A percentile compares a stretch with the other conserved stretches of the same genome.
Conservation (phyloP, 2,888 invertebrate genomes). For the Drosophila leonis region DNA sequence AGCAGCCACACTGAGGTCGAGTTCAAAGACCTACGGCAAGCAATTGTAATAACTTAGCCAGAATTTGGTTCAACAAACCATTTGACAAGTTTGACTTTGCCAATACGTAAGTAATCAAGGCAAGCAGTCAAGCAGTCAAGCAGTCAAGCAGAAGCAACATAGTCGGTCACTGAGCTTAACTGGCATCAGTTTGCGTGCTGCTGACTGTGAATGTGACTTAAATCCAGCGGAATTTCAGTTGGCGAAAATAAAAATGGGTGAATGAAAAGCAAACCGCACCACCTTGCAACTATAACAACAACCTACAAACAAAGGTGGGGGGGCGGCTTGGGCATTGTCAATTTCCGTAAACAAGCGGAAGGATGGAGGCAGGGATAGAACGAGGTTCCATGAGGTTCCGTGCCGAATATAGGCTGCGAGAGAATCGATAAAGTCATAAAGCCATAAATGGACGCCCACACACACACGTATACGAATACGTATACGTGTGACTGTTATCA, state of each 20-base stretch:
- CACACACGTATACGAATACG: neutral
- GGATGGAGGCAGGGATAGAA: slow-evolving; percentile 27
- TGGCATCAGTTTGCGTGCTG: slow-evolving; percentile 59
- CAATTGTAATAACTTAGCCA: slow-evolving; percentile 47
- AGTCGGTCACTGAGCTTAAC: slow-evolving; percentile 25
- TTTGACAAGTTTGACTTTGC: slow-evolving; percentile 61
- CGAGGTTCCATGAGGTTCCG: slow-evolving; percentile 25
- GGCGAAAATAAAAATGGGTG: slow-evolving; percentile 47
- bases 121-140: slow-evolving; percentile 29
- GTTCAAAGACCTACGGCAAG: slow-evolving; percentile 70
- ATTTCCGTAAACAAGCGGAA: slow-evolving; percentile 52
- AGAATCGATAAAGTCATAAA: slow-evolving; percentile 59
- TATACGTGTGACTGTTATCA: neutral
- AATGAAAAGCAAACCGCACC: slow-evolving; percentile 55
- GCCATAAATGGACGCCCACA: slow-evolving; percentile 20
- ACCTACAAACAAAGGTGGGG: slow-evolving; percentile 74
- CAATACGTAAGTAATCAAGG: slow-evolving; percentile 48
- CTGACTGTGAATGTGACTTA: slow-evolving; percentile 11
- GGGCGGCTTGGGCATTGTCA: slow-evolving; percentile 17
- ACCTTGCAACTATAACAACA: slow-evolving; percentile 83
- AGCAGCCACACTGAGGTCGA: slow-evolving; percentile 9
- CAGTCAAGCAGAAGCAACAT: slow-evolving; percentile 31
- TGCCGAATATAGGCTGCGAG: slow-evolving; percentile 53
- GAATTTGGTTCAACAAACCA: slow-evolving; percentile 69
- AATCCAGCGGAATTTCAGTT: slow-evolving; percentile 25